Conservation (phyloP, 2,888 invertebrate genomes). For the Dastarcus helophoroides region DNA sequence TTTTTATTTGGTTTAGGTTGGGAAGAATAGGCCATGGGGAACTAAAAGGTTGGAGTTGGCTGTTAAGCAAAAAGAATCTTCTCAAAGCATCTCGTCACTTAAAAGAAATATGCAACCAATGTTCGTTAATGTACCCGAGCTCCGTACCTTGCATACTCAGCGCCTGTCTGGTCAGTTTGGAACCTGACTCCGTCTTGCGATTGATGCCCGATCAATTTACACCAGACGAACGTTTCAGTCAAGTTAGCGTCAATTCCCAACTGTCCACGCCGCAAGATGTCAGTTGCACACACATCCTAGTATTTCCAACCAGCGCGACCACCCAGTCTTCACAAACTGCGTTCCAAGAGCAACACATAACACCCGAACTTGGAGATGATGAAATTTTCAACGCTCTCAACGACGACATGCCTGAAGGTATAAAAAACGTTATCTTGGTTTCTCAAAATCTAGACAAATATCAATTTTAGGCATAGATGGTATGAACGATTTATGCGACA, state of each 20-base stretch:
- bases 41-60: constrained; percentile 91
- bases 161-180: constrained; percentile 94
- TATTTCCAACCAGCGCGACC: constrained; percentile 94
- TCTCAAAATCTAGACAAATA: too few species aligned
- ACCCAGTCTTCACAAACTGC: constrained; percentile 72
- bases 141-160: constrained; percentile 88
- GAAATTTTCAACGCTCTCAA: constrained; percentile 53
- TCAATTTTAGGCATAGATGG: constrained; percentile 54
- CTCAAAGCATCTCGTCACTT: constrained; percentile 76
- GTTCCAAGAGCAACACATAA: constrained; percentile 55
- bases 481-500: constrained; percentile 64
- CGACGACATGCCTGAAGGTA: constrained; percentile 33
- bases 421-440: too few species aligned
- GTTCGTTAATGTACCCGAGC: constrained; percentile 67
- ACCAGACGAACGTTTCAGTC: constrained; percentile 79
- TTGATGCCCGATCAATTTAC: constrained; percentile 93
- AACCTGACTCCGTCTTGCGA: constrained; percentile 77
- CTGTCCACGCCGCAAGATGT: constrained; percentile 94
- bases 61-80: constrained; percentile 84
- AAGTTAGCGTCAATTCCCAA: constrained; percentile 77
- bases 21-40: constrained; percentile 98
- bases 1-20: too few species aligned
- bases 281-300: constrained; percentile 94
- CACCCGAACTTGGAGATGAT: constrained; percentile 55
- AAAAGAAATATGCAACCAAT: constrained; percentile 84